Base-by-base conservation (phyloP, 2,113 vertebrate species). In the Suncus etruscus region DNA sequence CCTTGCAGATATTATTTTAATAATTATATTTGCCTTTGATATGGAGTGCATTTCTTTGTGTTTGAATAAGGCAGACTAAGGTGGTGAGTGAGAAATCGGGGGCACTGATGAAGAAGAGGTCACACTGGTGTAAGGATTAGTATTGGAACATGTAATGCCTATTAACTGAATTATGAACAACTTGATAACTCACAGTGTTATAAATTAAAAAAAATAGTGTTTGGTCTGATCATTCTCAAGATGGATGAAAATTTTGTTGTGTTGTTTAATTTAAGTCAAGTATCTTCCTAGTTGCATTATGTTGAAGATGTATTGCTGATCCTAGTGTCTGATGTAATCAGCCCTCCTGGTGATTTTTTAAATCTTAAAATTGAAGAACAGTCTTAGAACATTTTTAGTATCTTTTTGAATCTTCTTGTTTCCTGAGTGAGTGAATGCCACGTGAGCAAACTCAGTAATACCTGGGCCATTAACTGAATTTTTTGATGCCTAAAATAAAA, bases 291-390 rank as follows among this genome's bases (percentile, higher is more conserved):
- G 47, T 89, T 83, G 78, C 47, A 61, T 47, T 20, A 16, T 74
- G 25, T 4, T 76, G 27, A 50, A 51, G 12, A 68, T 63, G 29
- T 79, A 63, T 8, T 3, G 63, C 24, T 27, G 29, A 1, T 2
- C 1, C 6, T 24, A 11, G 18, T 69, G 31, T 91, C 32, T 87
- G 39, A 85, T 48, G 76, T 68, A 86, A 29, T 74, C 10, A 58
- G 79, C 89, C 72, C 32, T 8, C 22, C 18, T 86, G 0, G 8
- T 65, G 12, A 77, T 20, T 65, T 32, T 86, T 29, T 76, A 61
- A 92, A 72, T 87, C 83, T 84, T 82, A 73, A 4, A 68, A 78
- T n/a, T 51, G n/a, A 92, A 22, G 24, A 81, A 78, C 9, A 63
- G 8, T 25, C 29, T 18, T 5, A 69, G 54, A 86, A 83, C 31